phyloP scores from a whole-genome alignment of 1,140 invertebrate species.

The Meloidogyne hapla region DNA sequence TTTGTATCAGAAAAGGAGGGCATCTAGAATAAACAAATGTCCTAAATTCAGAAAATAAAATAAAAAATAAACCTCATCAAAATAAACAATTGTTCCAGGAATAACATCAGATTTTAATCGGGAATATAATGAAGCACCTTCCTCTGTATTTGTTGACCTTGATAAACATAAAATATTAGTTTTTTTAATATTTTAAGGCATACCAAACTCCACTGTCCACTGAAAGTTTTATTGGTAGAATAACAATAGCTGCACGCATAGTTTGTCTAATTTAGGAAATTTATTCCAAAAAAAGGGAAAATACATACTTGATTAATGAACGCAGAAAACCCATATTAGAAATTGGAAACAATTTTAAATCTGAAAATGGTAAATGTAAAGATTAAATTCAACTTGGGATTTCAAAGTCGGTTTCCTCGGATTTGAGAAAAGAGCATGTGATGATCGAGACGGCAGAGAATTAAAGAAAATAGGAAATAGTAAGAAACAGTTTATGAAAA shows the following conservation, averaged over 20 bases:
- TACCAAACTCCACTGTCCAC: constrained; percentile 32
- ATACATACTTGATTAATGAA: not conserved
- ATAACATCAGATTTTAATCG: constrained; percentile 13
- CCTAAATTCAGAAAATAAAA: not conserved
- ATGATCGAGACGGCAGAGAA: too few relatives aligned
- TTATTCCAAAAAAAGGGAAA: not conserved
- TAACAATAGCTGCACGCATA: constrained; percentile 7
- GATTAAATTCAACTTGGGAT: too few relatives aligned
- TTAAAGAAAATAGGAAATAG: too few relatives aligned
- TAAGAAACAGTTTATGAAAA: too few relatives aligned
- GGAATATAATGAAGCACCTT: constrained; percentile 23
- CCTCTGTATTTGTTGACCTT: constrained; percentile 15
- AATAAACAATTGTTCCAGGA: constrained; percentile 31
- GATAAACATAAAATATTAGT: not conserved
- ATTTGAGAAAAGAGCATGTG: too few relatives aligned
- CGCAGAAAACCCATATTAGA: not conserved
- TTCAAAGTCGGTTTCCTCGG: too few relatives aligned
- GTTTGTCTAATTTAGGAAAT: not conserved
- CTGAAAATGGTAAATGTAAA: too few relatives aligned
- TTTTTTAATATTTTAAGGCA: not conserved
- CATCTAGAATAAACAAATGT: not conserved
- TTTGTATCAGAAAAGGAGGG: not conserved
- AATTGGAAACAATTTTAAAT: too few relatives aligned
- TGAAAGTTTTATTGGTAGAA: constrained; percentile 24
- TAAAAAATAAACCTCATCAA: constrained; percentile 19